Evolutionary conservation across 2,888 invertebrate genomes (phyloP).

Genomic region (Thymelicus lineola): DNA sequence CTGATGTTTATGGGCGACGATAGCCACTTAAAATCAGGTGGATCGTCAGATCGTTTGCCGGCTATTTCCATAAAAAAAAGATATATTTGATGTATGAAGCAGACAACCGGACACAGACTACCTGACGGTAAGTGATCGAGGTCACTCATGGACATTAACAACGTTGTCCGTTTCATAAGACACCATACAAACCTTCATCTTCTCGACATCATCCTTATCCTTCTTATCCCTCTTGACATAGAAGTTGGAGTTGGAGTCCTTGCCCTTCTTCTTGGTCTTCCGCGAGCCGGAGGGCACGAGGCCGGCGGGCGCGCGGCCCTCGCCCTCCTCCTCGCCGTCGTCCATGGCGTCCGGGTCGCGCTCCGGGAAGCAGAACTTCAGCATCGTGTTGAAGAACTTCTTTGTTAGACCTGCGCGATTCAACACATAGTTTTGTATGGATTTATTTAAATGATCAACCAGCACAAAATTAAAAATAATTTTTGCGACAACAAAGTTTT

Average conservation of each 20-base stretch:
- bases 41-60: too few species aligned
- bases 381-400: slow-evolving; percentile 98
- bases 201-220: slow-evolving; percentile 97
- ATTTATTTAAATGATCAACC: neutral
- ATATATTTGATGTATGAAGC: too few species aligned
- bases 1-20: too few species aligned
- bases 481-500: too few species aligned
- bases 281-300: slow-evolving; percentile 71
- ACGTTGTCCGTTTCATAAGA: too few species aligned
- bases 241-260: slow-evolving; percentile 94
- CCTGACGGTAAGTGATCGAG: too few species aligned
- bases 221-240: slow-evolving; percentile 94
- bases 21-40: too few species aligned
- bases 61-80: too few species aligned
- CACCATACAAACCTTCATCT: slow-evolving; percentile 89
- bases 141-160: too few species aligned
- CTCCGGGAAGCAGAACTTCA: slow-evolving; percentile 99
- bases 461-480: too few species aligned
- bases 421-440: neutral
- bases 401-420: slow-evolving; percentile 90
- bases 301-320: slow-evolving; percentile 67
- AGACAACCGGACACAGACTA: too few species aligned
- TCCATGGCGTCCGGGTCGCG: slow-evolving; percentile 94
- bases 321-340: slow-evolving; percentile 84
- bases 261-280: slow-evolving; percentile 83